Base-by-base conservation (phyloP, 2,888 invertebrate species). In the Trissoscelio sp. region DNA sequence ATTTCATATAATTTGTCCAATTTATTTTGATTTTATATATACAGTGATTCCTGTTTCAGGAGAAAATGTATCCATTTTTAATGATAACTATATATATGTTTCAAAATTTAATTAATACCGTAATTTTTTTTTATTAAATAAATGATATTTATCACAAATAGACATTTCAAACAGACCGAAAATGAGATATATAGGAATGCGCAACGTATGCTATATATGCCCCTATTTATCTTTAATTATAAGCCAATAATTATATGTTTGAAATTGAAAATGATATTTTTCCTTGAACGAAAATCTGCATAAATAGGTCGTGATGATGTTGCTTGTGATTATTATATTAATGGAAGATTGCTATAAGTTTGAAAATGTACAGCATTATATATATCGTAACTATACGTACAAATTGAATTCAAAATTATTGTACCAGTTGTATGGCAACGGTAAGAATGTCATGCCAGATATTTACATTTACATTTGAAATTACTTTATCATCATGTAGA, bases 41-140 rank as follows among this genome's bases (percentile, higher is more conserved):
- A 28, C 12, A 2, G 22, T 12, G 28, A n/a, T 51, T 22, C 22
- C 14, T 28, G 14, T 51, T 51, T 14, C 3, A 34, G 9, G 11
- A 11, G 34, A 28, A 28, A 51, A 51, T 28, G 51, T 51, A 51
- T 28, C n/a, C 28, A 7, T 51, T 51, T 51, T 51, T 51, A 28
- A 51, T 51, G 20, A 51, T 11, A 51, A 34, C 11, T 34, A 11
- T 9, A 34, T 34, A 34, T 34, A 9, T n/a, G n/a, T n/a, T n/a
- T 5, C 34, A 34, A 5, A 34, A 34, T 34, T 34, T 11, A 34
- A 34, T 34, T 34, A 11, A 34, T 7, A 11, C 34, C 11, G 34
- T 9, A 34, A 34, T 9, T 34, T 34, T 34, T 24, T 24, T 2
- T 7, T 6, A 34, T 3, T 42, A 42, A 42, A 42, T 42, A 1